Base-by-base conservation (phyloP, 1,140 invertebrate species). In the Acromyrmex echinatior region DNA sequence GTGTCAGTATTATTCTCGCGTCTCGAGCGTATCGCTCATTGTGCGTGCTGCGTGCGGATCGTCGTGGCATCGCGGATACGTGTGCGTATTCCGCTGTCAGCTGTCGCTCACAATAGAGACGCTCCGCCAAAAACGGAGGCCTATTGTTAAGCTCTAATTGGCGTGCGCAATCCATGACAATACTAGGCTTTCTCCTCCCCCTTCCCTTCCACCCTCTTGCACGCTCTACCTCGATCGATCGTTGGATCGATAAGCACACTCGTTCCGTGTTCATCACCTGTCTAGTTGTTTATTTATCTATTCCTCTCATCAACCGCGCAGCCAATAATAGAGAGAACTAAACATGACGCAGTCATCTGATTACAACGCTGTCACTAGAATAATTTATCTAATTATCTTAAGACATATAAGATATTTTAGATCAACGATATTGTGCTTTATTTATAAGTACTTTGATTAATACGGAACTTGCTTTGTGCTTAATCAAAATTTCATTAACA, bases 21-120 rank as follows among this genome's bases (percentile, higher is more conserved):
- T 62, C 49, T 51, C 86, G 78, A 39, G 58, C 76, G 49, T 87
- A 87, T 89, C 70, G 86, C 45, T 78, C 66, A 89, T 89, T 89
- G 88, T 89, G 80, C 65, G 39, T 45, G 68, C 80, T 45, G 53
- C 80, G 79, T 39, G 56, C 70, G 80, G 70, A 84, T 74, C 68
- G 68, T 60, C 80, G 25, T 74, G 66, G 68, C 68, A 74, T 84
- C 70, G 80, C 80, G 70, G 49, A 76, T 76, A 45, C 70, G 70
- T 62, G 68, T 76, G 70, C 80, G 70, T 84, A 84, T 62, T 39
- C 80, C 81, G 56, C 73, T 90, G 88, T 90, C 88, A 90, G 88
- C 88, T 90, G 88, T 76, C 86, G 81, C 56, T 79, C 87, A 90
- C 88, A 90, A 90, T 90, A 86, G 86, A 80, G 86, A 90, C 80